Percentiles rank a stretch among this genome's conserved stretches.
Conservation (phyloP, 2,888 invertebrate species). For the Scotopteryx bipunctaria region DNA sequence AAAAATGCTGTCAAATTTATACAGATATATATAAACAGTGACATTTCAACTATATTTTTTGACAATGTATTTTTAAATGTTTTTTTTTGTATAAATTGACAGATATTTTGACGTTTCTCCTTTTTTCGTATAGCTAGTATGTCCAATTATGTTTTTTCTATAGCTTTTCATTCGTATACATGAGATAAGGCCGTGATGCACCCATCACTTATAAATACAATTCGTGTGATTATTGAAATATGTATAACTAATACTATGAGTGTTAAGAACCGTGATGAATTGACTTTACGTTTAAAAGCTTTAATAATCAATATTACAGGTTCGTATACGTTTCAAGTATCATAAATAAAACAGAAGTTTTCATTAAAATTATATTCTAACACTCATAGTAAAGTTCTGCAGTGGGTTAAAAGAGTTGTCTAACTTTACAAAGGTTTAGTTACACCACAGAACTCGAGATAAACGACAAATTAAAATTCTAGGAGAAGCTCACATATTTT, state of each 20-base stretch:
- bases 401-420: slow-evolving; percentile 24
- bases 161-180: slow-evolving; percentile 85
- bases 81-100: slow-evolving; percentile 18
- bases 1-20: slow-evolving; percentile 13
- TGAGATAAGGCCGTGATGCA: slow-evolving; percentile 86
- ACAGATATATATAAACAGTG: slow-evolving; percentile 5
- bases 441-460: slow-evolving; percentile 50
- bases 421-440: slow-evolving; percentile 33
- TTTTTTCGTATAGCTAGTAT: slow-evolving; percentile 52
- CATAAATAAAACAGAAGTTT: slow-evolving; percentile 3
- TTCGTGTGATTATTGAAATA: slow-evolving; percentile 54
- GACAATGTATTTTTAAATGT: not conserved
- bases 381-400: slow-evolving; percentile 37
- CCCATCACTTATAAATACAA: slow-evolving; percentile 66
- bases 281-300: slow-evolving; percentile 21
- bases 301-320: not conserved
- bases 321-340: slow-evolving; percentile 28
- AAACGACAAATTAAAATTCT: slow-evolving; percentile 46
- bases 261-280: slow-evolving; percentile 34
- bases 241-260: slow-evolving; percentile 44
- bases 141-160: slow-evolving; percentile 58
- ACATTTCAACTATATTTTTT: not conserved
- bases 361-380: slow-evolving; percentile 18
- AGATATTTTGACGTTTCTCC: slow-evolving; percentile 29
- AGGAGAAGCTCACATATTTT: slow-evolving; percentile 63